These are phyloP conservation scores for silkworm (Bombyx mori) DNA, from an alignment of 1,140 invertebrate genomes.

Conservation along the genomic window ASM3026992v2 NC_085127.1:11102001-11102500, in stretches of 20 bases:
- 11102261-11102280: conserved; percentile 25
- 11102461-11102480: conserved; percentile 25
- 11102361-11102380: conserved; percentile 31
- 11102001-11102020: too few species aligned
- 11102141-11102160: too few species aligned
- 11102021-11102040: too few species aligned
- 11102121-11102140: too few species aligned
- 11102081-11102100: conserved; percentile 25
- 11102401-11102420: conserved; percentile 28
- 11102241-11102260: conserved; percentile 22
- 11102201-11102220: conserved; percentile 28
- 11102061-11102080: conserved; percentile 19
- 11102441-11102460: conserved; percentile 22
- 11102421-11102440: conserved; percentile 23
- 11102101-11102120: too few species aligned
- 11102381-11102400: conserved; percentile 27
- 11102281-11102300: conserved; percentile 1
- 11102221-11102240: conserved; percentile 25
- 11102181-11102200: conserved; percentile 29
- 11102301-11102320: too few species aligned
- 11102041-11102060: conserved; percentile 2
- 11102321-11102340: too few species aligned
- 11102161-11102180: conserved; percentile 14
- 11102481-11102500: conserved; percentile 13
- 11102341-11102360: too few species aligned